Evolutionary conservation across 2,113 vertebrate genomes (phyloP), one percentile per base, ranked within the genome.

Genomic region (Plectropomus leopardus): DNA sequence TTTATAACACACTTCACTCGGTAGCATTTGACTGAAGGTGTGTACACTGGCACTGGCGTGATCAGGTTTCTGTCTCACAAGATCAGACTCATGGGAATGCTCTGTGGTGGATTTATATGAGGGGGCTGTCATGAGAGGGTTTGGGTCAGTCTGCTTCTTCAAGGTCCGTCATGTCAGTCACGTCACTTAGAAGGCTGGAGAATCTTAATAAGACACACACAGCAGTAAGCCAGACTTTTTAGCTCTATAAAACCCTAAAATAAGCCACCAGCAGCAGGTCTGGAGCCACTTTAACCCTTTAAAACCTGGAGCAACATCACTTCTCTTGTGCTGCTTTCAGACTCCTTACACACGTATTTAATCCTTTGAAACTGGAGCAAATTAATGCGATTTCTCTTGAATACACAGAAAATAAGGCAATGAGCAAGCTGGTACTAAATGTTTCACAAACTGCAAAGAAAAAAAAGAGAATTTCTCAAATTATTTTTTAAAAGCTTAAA

Each of bases 201-300:
- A 32, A 42, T 53, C 48, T 28, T n/a, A 55, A 34, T 36, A 2
- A 40, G 14, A 30, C 9, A 51, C 28, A 59, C 4, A 32, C 36
- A 40, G 36, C 11, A 40, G 9, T 32, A 4, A 34, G 36, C 7
- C 36, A 44, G 24, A 60, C 11, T 26, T 32, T n/a, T 64, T 21
- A 53, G 36, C 21, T 58, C n/a, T 3, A 28, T 34, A 53, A 45
- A 71, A 60, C 9, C 10, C 28, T 44, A 8, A 45, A 61, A 42
- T 21, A 21, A 58, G 21, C 15, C 15, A 16, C 1, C 47, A 36
- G 65, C 3, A 66, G 66, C 66, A 70, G 58, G 58, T 63, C 30
- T 28, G 11, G 47, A 75, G 66, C 14, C 67, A 21, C 54, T 59
- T 65, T 28, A n/a, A n/a, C n/a, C n/a, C n/a, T n/a, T n/a, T n/a